Evolutionary conservation across 2,888 invertebrate genomes (phyloP).

Genomic region (Dolichomitus sp.): DNA sequence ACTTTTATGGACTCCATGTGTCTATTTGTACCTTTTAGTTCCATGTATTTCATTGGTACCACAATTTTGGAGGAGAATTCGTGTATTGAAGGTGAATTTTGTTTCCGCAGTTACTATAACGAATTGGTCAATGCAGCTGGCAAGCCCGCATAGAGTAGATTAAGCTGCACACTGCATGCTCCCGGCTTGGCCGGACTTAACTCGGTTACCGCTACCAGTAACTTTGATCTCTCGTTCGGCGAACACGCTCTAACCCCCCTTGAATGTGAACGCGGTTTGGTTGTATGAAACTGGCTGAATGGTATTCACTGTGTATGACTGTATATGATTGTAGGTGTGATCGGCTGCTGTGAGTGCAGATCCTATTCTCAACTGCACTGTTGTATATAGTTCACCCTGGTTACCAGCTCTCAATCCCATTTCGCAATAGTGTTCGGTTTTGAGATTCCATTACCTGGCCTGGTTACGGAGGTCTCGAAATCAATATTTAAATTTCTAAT

Average conservation of each 20-base stretch:
- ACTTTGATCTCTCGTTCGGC: slow-evolving; percentile 78
- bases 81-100: not conserved
- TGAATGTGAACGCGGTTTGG: slow-evolving; percentile 19
- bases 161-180: slow-evolving; percentile 63
- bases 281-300: slow-evolving; percentile 21
- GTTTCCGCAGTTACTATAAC: not conserved
- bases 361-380: slow-evolving; percentile 28
- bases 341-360: slow-evolving; percentile 13
- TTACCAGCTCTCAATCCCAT: slow-evolving; percentile 50
- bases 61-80: not conserved
- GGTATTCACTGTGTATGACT: not conserved
- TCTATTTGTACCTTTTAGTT: not conserved
- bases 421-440: slow-evolving; percentile 71
- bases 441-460: slow-evolving; percentile 77
- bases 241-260: slow-evolving; percentile 54
- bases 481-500: slow-evolving; percentile 84
- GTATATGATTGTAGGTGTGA: not conserved
- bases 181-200: slow-evolving; percentile 67
- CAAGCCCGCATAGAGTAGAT: slow-evolving; percentile 63
- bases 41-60: not conserved
- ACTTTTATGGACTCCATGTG: not conserved
- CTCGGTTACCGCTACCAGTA: slow-evolving; percentile 69
- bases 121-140: slow-evolving; percentile 31
- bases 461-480: slow-evolving; percentile 68
- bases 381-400: not conserved